Base-by-base conservation (phyloP, 1,140 invertebrate species). In the Listronotus oregonensis region DNA sequence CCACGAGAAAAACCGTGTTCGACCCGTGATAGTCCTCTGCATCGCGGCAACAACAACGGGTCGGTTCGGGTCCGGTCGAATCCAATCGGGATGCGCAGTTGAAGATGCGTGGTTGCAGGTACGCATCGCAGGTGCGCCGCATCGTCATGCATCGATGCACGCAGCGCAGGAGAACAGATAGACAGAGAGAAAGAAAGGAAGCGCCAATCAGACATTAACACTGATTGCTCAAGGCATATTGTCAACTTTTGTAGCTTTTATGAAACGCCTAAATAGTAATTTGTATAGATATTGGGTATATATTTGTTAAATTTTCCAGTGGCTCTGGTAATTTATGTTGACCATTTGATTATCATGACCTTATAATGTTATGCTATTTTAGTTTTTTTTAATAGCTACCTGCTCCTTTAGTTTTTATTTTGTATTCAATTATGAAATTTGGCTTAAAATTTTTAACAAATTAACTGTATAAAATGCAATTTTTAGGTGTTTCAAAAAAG, bases 1-100 rank as follows among this genome's bases (percentile, higher is more conserved):
- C 92, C 82, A 97, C 95, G 86, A 97, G 89, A 88, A 93, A 93
- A 84, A 94, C 90, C 84, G 93, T 94, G 88, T 94, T 94, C 82
- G 91, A 94, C 84, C 92, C 92, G 86, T 93, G 91, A 86, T 92
- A 91, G 87, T 93, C 93, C 86, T 92, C 92, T 93, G 85, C 82
- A 68, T 72, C 72, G 73, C 49, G 59, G 46, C 51, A 40, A 59
- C 71, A 73, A 72, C 72, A 73, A 71, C 77, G 73, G 71, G 74
- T 69, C 71, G 73, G 75, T 70, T 74, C 68, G 59, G 50, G 21
- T 46, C n/a, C 57, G 71, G 42, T 43, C 3, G 42, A 42, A 46
- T 59, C 55, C 55, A 55, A 47, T 66, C 47, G 64, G 56, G 46
- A 54, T 62, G 43, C 51, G 65, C 59, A 61, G 55, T 31, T 47